Evolutionary conservation across 2,797 vertebrate species (phyloP).

Genomic region (Lepidocolaptes lacrymiger): DNA sequence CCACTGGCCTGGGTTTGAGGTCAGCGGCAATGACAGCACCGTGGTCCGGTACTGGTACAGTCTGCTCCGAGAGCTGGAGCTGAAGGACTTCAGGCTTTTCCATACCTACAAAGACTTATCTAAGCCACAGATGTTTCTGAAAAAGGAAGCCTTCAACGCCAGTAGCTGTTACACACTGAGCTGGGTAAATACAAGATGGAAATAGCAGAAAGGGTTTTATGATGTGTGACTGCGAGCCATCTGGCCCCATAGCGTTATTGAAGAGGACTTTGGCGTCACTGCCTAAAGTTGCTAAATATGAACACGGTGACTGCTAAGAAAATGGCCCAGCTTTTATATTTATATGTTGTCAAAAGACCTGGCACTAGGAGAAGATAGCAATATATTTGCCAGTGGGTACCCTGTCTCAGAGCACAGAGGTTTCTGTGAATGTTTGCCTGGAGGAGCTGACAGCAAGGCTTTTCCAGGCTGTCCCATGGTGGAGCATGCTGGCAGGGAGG

Average conservation of each 20-base stretch:
- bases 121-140: slow-evolving; percentile 89
- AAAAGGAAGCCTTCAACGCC: slow-evolving; percentile 87
- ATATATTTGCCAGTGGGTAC: background rate
- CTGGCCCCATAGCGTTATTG: background rate
- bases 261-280: background rate
- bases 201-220: slow-evolving; percentile 48
- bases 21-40: slow-evolving; percentile 86
- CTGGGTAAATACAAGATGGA: slow-evolving; percentile 92
- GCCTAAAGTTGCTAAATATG: background rate
- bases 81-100: slow-evolving; percentile 89
- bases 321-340: background rate
- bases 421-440: background rate
- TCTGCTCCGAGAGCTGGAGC: slow-evolving; percentile 90
- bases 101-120: slow-evolving; percentile 83
- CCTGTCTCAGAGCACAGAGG: background rate
- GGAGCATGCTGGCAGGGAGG: rapidly evolving
- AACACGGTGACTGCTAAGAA: background rate
- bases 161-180: slow-evolving; percentile 91
- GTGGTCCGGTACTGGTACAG: slow-evolving; percentile 97
- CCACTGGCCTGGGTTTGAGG: slow-evolving; percentile 96
- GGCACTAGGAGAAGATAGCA: background rate
- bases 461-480: rapidly evolving
- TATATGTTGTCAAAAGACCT: background rate
- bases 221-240: background rate
- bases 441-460: rapidly evolving